Evolutionary conservation across 2,113 vertebrate genomes (phyloP).

Genomic region (Emydura subglobosa): DNA sequence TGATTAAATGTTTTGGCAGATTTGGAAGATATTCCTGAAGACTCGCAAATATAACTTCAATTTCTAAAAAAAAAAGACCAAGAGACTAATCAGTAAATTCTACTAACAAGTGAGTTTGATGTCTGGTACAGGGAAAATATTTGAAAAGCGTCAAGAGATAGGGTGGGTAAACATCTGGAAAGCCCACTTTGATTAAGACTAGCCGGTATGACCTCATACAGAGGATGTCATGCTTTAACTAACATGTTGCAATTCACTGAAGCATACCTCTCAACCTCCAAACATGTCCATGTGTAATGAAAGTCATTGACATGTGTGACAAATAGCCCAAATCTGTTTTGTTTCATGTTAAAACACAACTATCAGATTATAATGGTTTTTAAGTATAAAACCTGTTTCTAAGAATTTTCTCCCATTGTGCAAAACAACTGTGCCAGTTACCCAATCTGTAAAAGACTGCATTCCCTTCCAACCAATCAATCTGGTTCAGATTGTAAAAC

Average conservation of each 20-base stretch:
- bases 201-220: background rate
- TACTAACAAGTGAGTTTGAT: background rate
- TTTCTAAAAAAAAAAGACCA: background rate
- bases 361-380: background rate
- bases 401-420: background rate
- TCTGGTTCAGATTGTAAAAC: background rate
- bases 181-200: background rate
- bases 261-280: background rate
- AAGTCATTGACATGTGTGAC: background rate
- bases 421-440: background rate
- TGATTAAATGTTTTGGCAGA: background rate
- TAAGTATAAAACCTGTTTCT: background rate
- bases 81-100: background rate
- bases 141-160: background rate
- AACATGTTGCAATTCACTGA: background rate
- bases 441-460: background rate
- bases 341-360: background rate
- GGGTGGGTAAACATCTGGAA: background rate
- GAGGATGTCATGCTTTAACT: background rate
- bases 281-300: fast-evolving
- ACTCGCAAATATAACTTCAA: background rate
- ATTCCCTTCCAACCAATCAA: background rate
- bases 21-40: background rate
- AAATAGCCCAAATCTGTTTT: background rate
- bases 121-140: background rate